Conservation (phyloP, 2,797 vertebrate species). For the Aplochiton taeniatus region DNA sequence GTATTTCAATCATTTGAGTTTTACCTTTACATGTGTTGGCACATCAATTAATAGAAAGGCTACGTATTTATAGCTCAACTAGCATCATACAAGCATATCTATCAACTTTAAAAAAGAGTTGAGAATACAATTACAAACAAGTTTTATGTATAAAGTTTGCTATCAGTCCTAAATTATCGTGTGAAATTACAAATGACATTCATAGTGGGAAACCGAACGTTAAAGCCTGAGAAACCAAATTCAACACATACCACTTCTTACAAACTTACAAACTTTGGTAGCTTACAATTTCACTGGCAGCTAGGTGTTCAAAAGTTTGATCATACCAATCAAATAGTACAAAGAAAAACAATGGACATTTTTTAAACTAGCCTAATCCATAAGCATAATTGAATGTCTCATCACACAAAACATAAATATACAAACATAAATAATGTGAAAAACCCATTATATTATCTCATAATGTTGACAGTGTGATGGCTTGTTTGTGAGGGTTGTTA, state of each 20-base stretch:
- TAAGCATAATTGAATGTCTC: slow-evolving; percentile 46
- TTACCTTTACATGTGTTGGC: slow-evolving; percentile 47
- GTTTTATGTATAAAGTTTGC: too few relatives aligned
- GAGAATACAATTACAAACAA: slow-evolving; percentile 21
- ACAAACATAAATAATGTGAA: slow-evolving; percentile 41
- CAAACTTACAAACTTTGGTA: slow-evolving; percentile 71
- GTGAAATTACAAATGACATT: slow-evolving; percentile 60
- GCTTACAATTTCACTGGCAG: slow-evolving; percentile 56
- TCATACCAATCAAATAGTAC: slow-evolving; percentile 35
- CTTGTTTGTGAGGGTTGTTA: slow-evolving; percentile 54
- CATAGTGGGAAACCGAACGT: slow-evolving; percentile 47
- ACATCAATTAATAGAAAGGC: slow-evolving; percentile 39
- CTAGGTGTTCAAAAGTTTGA: slow-evolving; percentile 42
- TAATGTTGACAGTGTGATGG: slow-evolving; percentile 62
- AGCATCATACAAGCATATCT: slow-evolving; percentile 14
- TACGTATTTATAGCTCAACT: slow-evolving; percentile 44
- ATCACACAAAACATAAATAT: slow-evolving; percentile 63
- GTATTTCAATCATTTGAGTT: slow-evolving; percentile 13
- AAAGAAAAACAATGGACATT: slow-evolving; percentile 24
- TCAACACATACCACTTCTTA: slow-evolving; percentile 21
- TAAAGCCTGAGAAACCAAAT: slow-evolving; percentile 68
- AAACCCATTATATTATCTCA: slow-evolving; percentile 37
- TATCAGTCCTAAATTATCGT: too few relatives aligned
- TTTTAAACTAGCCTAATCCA: slow-evolving; percentile 38
- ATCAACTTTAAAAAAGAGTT: slow-evolving; percentile 33